Conservation (phyloP, 2,888 invertebrate genomes). For the Agriotes lineatus region DNA sequence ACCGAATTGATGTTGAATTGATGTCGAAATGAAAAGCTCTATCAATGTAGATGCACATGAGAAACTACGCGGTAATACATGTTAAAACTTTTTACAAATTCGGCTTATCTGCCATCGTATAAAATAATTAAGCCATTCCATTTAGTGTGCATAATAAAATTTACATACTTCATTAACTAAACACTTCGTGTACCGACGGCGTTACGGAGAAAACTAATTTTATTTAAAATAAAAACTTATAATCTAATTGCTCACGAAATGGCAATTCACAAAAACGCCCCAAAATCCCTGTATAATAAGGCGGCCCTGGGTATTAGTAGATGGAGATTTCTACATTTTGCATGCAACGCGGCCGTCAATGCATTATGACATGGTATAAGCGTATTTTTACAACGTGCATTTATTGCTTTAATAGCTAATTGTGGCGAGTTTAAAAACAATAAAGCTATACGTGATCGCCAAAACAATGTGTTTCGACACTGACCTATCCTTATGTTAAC, state of each 20-base stretch:
- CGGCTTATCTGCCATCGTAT: constrained; percentile 4
- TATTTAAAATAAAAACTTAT: neutral
- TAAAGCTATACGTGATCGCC: constrained; percentile 48
- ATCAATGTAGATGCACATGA: too few species aligned
- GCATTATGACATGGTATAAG: constrained; percentile 25
- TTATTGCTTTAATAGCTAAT: constrained; percentile 44
- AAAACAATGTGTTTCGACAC: constrained; percentile 47
- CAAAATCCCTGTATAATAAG: neutral
- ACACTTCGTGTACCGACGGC: constrained; percentile 23
- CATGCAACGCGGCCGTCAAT: constrained; percentile 18
- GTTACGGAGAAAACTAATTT: neutral
- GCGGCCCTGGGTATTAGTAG: too few species aligned
- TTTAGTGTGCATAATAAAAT: constrained; percentile 8
- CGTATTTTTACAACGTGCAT: constrained; percentile 28
- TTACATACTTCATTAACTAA: constrained; percentile 27
- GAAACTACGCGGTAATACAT: too few species aligned
- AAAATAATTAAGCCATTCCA: constrained; percentile 15
- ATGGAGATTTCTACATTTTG: constrained; percentile 10
- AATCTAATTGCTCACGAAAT: too few species aligned
- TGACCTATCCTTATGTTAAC: constrained; percentile 44
- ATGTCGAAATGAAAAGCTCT: too few species aligned
- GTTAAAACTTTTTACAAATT: neutral
- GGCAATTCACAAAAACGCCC: neutral
- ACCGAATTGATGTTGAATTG: too few species aligned
- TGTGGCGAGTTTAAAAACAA: constrained; percentile 46